phyloP scores from a whole-genome alignment of 2,113 vertebrate species.

The Syngnathus scovelli region DNA sequence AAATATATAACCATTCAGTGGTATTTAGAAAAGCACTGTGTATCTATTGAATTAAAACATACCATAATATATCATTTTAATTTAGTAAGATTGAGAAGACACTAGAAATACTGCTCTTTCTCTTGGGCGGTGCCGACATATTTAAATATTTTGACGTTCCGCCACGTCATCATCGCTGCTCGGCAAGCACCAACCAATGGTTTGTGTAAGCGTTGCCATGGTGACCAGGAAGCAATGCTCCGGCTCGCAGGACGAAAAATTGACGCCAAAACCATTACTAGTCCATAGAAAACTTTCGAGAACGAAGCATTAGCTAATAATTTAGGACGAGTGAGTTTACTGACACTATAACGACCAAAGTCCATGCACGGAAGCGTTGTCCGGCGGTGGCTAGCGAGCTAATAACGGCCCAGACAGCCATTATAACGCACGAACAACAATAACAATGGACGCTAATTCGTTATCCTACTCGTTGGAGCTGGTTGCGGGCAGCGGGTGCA shows the following conservation, averaged over 20 bases:
- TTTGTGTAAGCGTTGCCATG: constrained; percentile 28
- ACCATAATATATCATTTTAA: not conserved
- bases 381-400: not conserved
- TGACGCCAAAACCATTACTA: not conserved
- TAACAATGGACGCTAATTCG: constrained; percentile 71
- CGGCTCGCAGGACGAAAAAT: too few species aligned
- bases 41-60: not conserved
- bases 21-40: not conserved
- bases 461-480: constrained; percentile 74
- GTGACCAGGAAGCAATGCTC: constrained; percentile 9
- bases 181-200: not conserved
- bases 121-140: not conserved
- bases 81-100: not conserved
- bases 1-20: not conserved
- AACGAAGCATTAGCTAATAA: not conserved
- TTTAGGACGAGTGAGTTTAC: constrained; percentile 32
- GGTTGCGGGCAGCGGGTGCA: constrained; percentile 71
- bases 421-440: not conserved
- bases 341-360: constrained; percentile 38
- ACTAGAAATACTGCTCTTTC: not conserved
- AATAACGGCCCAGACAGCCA: not conserved
- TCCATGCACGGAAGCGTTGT: not conserved
- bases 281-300: not conserved
- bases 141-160: not conserved
- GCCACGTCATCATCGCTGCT: constrained; percentile 7